These are phyloP conservation scores for Drosophila yooni DNA, from an alignment of 2,888 invertebrate species.

Conservation along the genomic window DNA sequence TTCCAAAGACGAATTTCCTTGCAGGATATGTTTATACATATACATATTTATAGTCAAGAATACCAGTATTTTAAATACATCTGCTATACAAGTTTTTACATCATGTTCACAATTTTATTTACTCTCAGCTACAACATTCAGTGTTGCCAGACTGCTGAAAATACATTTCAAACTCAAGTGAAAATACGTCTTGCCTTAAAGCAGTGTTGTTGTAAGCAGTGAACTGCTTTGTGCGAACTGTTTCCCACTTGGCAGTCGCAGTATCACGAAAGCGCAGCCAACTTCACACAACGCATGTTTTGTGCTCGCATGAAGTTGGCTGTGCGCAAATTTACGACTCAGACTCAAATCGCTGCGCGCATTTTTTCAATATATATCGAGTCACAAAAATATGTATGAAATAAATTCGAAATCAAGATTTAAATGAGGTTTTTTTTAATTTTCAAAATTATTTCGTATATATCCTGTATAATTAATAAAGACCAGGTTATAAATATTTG, in stretches of 20 bases:
- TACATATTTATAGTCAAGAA: background rate
- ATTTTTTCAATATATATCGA: conserved; percentile 1
- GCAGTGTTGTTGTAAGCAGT: background rate
- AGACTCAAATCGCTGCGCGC: background rate
- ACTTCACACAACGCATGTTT: conserved; percentile 22
- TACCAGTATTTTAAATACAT: background rate
- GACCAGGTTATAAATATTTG: background rate
- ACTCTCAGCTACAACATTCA: background rate
- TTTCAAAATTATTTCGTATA: background rate
- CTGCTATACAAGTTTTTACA: background rate
- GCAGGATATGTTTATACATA: background rate
- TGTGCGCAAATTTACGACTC: background rate
- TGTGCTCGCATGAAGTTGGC: conserved; percentile 14
- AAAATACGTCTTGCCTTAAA: background rate
- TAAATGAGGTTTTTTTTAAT: background rate
- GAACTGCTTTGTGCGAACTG: background rate
- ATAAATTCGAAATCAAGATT: background rate
- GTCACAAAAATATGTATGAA: background rate
- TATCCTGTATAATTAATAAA: background rate
- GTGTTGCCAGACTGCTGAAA: conserved; percentile 29
- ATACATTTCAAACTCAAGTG: background rate
- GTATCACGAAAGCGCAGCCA: conserved; percentile 25
- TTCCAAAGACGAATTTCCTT: background rate
- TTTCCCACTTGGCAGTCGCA: background rate
- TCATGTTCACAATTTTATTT: too few relatives aligned